Evolutionary conservation across 2,797 vertebrate species (phyloP).

Genomic region (Cichlasoma orientale): DNA sequence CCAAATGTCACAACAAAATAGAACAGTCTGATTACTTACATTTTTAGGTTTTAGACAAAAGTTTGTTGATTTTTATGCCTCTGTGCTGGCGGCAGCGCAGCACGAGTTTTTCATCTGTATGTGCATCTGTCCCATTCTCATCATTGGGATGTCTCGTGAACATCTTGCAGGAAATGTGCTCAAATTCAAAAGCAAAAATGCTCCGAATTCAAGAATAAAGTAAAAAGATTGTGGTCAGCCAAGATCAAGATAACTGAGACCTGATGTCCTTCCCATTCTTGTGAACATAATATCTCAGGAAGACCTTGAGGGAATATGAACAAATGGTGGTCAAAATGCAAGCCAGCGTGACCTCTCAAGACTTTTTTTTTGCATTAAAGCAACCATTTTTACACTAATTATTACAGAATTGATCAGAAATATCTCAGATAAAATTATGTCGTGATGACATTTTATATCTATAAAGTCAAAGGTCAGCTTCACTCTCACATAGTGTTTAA

Average conservation of each 20-base stretch:
- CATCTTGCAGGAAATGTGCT: neutral
- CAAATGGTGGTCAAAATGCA: neutral
- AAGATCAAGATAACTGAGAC: neutral
- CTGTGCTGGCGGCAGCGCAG: neutral
- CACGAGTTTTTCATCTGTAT: neutral
- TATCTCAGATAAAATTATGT: neutral
- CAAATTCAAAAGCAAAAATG: neutral
- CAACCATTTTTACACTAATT: neutral
- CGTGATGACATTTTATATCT: neutral
- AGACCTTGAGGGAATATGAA: neutral
- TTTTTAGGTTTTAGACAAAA: neutral
- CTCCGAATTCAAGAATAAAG: neutral
- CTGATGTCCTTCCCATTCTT: neutral
- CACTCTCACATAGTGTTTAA: neutral
- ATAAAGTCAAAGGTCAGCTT: neutral
- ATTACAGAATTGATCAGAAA: neutral
- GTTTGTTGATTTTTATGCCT: neutral
- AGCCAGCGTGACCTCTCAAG: neutral
- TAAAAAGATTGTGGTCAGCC: neutral
- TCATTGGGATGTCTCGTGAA: neutral
- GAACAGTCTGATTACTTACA: neutral
- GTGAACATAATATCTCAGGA: neutral
- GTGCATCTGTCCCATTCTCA: neutral
- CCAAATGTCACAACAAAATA: slow-evolving; percentile 3
- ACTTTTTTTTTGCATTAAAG: neutral